A percentile compares a stretch with the other conserved stretches of the same genome.
These are phyloP conservation scores for Pseudopleuronectes americanus DNA, from an alignment of 2,797 vertebrate genomes.

Conservation along the genomic window DNA sequence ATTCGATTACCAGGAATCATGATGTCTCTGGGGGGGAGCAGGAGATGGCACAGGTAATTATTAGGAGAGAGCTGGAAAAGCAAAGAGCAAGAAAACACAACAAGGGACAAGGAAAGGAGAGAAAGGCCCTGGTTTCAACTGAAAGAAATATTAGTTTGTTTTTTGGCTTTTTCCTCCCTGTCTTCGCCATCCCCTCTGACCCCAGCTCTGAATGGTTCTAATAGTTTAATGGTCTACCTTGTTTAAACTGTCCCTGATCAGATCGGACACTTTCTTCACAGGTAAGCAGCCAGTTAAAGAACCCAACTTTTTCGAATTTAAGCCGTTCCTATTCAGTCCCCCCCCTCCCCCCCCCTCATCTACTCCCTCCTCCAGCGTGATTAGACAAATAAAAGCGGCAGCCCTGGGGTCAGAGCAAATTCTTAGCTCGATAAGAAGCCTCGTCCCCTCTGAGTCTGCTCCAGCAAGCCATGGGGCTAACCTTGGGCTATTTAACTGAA, in stretches of 20 bases:
- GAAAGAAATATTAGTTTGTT: slow-evolving; percentile 27
- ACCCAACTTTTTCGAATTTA: slow-evolving; percentile 67
- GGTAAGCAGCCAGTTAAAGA: slow-evolving; percentile 80
- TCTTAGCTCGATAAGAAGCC: slow-evolving; percentile 76
- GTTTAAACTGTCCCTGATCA: slow-evolving; percentile 80
- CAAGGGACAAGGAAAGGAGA: slow-evolving; percentile 24
- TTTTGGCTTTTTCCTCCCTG: not conserved
- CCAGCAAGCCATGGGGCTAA: slow-evolving; percentile 59
- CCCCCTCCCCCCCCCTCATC: slow-evolving; percentile 33
- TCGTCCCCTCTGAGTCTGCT: slow-evolving; percentile 56
- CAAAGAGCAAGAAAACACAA: slow-evolving; percentile 36
- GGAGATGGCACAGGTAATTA: slow-evolving; percentile 48
- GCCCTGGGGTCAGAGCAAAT: slow-evolving; percentile 76
- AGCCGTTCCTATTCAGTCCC: slow-evolving; percentile 49
- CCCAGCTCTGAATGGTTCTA: slow-evolving; percentile 72
- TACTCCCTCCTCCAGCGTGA: slow-evolving; percentile 65
- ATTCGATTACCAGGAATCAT: slow-evolving; percentile 99
- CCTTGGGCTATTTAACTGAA: slow-evolving; percentile 53
- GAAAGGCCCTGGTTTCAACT: slow-evolving; percentile 47
- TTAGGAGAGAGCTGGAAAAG: slow-evolving; percentile 36
- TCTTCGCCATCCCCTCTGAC: slow-evolving; percentile 41
- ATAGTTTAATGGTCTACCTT: slow-evolving; percentile 64
- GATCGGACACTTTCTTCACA: slow-evolving; percentile 82
- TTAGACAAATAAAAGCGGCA: slow-evolving; percentile 79
- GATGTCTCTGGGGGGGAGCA: slow-evolving; percentile 92